Conservation (phyloP, 2,797 vertebrate genomes). For the Brachymystax lenok region DNA sequence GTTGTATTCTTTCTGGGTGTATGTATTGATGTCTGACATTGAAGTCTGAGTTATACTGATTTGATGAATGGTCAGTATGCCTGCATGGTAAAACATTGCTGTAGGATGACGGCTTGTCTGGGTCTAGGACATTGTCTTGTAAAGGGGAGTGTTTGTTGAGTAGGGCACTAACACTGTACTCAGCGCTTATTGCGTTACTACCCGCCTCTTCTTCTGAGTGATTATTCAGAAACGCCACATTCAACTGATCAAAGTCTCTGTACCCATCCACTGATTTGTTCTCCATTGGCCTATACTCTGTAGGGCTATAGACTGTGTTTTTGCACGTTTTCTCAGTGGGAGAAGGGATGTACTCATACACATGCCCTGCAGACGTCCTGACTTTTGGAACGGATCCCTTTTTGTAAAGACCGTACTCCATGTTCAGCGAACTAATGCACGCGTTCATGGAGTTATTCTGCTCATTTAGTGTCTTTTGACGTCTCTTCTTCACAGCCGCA, state of each 20-base stretch:
- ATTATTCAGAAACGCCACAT: constrained; percentile 80
- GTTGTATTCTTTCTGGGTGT: constrained; percentile 89
- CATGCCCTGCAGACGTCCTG: constrained; percentile 88
- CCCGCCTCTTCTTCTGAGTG: constrained; percentile 81
- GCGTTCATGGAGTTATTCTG: constrained; percentile 89
- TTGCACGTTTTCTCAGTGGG: constrained; percentile 84
- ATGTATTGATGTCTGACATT: constrained; percentile 86
- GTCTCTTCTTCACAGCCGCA: constrained; percentile 87
- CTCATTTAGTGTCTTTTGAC: constrained; percentile 87
- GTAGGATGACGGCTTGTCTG: constrained; percentile 83
- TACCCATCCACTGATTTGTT: constrained; percentile 87
- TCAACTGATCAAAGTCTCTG: constrained; percentile 91
- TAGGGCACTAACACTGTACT: constrained; percentile 88
- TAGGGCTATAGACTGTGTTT: constrained; percentile 80
- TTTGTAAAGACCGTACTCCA: constrained; percentile 92
- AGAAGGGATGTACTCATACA: constrained; percentile 95
- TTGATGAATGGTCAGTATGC: constrained; percentile 80
- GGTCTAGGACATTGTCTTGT: constrained; percentile 82
- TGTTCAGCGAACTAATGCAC: constrained; percentile 93
- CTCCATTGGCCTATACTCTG: constrained; percentile 53
- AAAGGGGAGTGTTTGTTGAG: constrained; percentile 84
- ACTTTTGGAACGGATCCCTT: constrained; percentile 86
- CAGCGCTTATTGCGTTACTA: constrained; percentile 82
- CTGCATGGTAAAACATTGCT: constrained; percentile 87
- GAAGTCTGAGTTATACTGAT: constrained; percentile 87